Evolutionary conservation across 2,113 vertebrate genomes (phyloP).

Genomic region (Pituophis catenifer): DNA sequence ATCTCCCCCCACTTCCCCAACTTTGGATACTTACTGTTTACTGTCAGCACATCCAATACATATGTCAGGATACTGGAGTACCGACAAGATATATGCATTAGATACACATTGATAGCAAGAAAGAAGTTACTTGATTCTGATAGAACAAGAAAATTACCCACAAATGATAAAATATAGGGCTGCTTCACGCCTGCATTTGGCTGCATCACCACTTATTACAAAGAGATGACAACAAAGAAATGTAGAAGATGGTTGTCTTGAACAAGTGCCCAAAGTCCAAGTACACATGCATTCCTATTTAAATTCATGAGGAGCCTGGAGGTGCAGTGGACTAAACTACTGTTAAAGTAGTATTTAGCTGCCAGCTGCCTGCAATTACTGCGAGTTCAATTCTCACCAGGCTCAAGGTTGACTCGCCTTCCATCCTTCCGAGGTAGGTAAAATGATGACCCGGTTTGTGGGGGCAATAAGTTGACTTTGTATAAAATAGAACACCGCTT

Average conservation of each 20-base stretch:
- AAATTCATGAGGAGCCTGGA: background rate
- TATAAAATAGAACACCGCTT: too few species aligned
- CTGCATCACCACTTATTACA: slow-evolving; percentile 26
- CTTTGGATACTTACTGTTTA: slow-evolving; percentile 55
- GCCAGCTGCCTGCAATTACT: too few species aligned
- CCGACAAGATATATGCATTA: slow-evolving; percentile 55
- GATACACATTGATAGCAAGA: slow-evolving; percentile 50
- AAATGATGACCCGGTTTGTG: too few species aligned
- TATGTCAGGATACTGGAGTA: slow-evolving; percentile 44
- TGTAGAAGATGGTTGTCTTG: slow-evolving; percentile 15
- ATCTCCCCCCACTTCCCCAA: slow-evolving; percentile 13
- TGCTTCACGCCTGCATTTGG: slow-evolving; percentile 32
- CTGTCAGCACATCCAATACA: slow-evolving; percentile 43
- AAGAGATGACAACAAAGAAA: slow-evolving; percentile 14
- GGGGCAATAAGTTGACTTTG: too few species aligned
- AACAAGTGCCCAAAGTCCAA: background rate
- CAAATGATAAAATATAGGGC: slow-evolving; percentile 44
- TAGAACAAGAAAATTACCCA: slow-evolving; percentile 57
- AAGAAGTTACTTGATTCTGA: slow-evolving; percentile 51
- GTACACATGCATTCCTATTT: slow-evolving; percentile 8
- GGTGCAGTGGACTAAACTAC: too few species aligned
- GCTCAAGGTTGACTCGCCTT: too few species aligned
- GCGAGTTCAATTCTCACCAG: too few species aligned
- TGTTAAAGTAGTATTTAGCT: too few species aligned
- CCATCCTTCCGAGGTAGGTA: too few species aligned